phyloP scores from a whole-genome alignment of 1,140 invertebrate genomes.

The Tribolium madens region DNA sequence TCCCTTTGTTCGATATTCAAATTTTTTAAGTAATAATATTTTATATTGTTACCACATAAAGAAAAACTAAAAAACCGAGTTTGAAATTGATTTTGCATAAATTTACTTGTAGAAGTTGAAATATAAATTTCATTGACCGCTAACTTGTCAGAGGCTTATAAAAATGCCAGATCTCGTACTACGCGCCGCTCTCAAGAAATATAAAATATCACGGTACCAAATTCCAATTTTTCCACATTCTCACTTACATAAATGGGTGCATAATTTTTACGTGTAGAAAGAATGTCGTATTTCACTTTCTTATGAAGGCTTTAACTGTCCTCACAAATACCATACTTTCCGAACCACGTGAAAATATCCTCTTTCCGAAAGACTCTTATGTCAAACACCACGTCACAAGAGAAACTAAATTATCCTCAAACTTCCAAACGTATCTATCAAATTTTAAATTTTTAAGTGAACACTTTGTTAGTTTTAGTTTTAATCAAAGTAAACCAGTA shows the following conservation, averaged over 20 bases:
- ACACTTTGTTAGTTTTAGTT: not conserved
- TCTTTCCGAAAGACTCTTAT: conserved; percentile 23
- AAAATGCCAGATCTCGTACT: conserved; percentile 25
- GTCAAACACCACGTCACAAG: conserved; percentile 1
- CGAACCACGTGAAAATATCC: conserved; percentile 13
- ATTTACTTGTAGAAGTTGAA: conserved; percentile 18
- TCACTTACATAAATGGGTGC: conserved; percentile 31
- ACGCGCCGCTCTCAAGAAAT: conserved; percentile 7
- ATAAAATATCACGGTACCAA: conserved; percentile 10
- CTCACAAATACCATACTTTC: conserved; percentile 17
- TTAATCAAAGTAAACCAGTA: not conserved
- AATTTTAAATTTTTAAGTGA: not conserved
- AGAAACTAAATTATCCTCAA: not conserved
- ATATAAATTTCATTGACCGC: conserved; percentile 36
- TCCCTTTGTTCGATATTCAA: conserved; percentile 37
- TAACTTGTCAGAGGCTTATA: conserved; percentile 22
- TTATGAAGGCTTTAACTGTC: conserved; percentile 12
- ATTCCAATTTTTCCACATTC: conserved; percentile 32
- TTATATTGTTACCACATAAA: not conserved
- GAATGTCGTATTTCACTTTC: conserved; percentile 12
- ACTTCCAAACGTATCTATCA: not conserved
- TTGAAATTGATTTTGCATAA: conserved; percentile 23
- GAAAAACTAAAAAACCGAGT: conserved; percentile 7
- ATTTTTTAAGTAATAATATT: conserved; percentile 28
- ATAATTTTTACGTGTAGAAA: conserved; percentile 21